Conservation (phyloP, 2,888 invertebrate genomes). For the Drosophila austrosaltans region DNA sequence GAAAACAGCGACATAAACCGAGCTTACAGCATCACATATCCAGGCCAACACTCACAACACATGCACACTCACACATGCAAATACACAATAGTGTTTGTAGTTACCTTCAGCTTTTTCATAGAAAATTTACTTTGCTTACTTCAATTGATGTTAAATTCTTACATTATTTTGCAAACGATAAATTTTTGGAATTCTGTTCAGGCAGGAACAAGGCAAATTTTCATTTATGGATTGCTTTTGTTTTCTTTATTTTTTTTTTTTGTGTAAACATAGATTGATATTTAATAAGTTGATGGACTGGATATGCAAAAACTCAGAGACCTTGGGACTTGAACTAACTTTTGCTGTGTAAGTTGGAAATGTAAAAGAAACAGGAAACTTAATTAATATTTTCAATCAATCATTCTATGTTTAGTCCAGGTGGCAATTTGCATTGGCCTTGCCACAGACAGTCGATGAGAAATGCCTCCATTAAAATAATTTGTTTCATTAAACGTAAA, state of each 20-base stretch:
- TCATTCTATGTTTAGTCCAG: no score
- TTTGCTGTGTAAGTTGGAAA: no score
- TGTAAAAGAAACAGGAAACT: no score
- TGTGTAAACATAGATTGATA: neutral
- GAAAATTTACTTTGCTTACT: neutral
- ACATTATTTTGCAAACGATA: neutral
- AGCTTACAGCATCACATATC: constrained; percentile 35
- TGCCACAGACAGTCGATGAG: no score
- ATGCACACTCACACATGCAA: neutral
- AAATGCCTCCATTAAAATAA: no score
- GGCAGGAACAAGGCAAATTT: neutral
- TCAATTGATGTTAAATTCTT: neutral
- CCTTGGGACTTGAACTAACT: no score
- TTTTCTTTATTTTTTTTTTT: neutral
- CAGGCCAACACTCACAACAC: constrained; percentile 4
- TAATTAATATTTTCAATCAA: no score
- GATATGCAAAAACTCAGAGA: neutral
- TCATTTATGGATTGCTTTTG: neutral
- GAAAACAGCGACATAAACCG: constrained; percentile 43
- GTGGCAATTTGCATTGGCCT: no score
- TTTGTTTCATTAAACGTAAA: no score
- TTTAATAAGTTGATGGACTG: neutral
- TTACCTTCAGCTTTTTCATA: neutral
- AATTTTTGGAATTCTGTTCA: neutral
- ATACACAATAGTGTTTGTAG: neutral